Percentiles rank a stretch among this genome's conserved stretches.
Evolutionary conservation across 92 coral and sea anemone genomes (phyloP).

Genomic region (Pocillopora meandrina): DNA sequence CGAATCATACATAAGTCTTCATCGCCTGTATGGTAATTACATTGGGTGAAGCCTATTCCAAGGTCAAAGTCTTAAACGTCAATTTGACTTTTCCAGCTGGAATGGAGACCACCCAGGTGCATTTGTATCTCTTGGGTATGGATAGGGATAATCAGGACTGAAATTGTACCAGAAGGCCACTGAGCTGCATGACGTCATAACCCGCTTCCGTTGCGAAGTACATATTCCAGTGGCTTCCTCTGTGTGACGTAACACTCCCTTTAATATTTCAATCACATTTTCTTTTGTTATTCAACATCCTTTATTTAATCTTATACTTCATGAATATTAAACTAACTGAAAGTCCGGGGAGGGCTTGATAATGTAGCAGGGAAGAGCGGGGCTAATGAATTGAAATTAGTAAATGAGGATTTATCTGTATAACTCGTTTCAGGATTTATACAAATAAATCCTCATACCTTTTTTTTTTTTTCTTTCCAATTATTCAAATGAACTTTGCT

Average conservation of each 20-base stretch:
- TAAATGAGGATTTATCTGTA: too few species aligned
- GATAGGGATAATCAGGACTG: constrained; percentile 13
- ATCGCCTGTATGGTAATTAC: not conserved
- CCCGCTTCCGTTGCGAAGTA: not conserved
- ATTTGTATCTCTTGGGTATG: not conserved
- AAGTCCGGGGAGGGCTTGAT: too few species aligned
- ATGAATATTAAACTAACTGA: too few species aligned
- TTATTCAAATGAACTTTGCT: too few species aligned
- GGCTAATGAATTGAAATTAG: too few species aligned
- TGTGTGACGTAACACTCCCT: not conserved
- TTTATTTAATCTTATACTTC: too few species aligned
- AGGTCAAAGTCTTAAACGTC: not conserved
- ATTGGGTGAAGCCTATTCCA: not conserved
- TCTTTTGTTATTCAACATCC: too few species aligned
- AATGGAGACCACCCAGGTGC: constrained; percentile 11
- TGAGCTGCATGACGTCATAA: not conserved
- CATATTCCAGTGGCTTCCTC: constrained; percentile 28
- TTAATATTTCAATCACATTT: too few species aligned
- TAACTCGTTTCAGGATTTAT: too few species aligned
- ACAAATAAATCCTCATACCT: too few species aligned
- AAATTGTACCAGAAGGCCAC: constrained; percentile 13
- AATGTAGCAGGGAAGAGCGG: too few species aligned
- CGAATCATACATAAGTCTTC: not conserved
- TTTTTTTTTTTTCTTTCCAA: too few species aligned
- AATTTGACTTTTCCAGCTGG: constrained; percentile 19